Evolutionary conservation across 1,140 invertebrate species (phyloP).

Genomic region (Lasioglossum baleicum): DNA sequence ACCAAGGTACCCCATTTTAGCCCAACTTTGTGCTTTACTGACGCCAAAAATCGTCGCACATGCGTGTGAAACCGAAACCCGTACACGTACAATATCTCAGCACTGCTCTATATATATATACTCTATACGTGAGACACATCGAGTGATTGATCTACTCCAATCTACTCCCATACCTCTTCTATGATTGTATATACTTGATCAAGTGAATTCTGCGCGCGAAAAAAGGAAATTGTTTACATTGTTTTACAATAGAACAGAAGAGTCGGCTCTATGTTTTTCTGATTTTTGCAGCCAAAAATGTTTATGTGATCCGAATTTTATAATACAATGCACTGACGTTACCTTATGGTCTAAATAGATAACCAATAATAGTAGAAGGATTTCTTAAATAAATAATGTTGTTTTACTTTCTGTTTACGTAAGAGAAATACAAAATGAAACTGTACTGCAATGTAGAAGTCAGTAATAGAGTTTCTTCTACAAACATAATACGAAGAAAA

Average conservation of each 20-base stretch:
- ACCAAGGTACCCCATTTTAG: too few relatives aligned
- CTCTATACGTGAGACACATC: too few relatives aligned
- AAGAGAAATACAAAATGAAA: slow-evolving; percentile 81
- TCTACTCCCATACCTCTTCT: too few relatives aligned
- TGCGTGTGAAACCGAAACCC: too few relatives aligned
- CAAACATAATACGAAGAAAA: slow-evolving; percentile 73
- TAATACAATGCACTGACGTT: not conserved
- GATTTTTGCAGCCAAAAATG: not conserved
- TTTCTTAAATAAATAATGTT: not conserved
- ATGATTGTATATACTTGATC: too few relatives aligned
- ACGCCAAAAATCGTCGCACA: too few relatives aligned
- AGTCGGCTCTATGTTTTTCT: not conserved
- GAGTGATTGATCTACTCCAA: too few relatives aligned
- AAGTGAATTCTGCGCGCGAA: not conserved
- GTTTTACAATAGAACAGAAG: not conserved
- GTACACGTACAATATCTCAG: too few relatives aligned
- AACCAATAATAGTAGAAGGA: not conserved
- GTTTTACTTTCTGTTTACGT: not conserved
- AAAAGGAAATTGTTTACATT: not conserved
- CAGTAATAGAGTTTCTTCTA: slow-evolving; percentile 80
- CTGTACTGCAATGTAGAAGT: slow-evolving; percentile 84
- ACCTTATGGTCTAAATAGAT: not conserved
- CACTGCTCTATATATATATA: too few relatives aligned
- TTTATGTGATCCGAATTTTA: not conserved
- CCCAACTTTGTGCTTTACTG: too few relatives aligned